phyloP scores from a whole-genome alignment of 2,888 invertebrate species.

The Pandemis corylana region DNA sequence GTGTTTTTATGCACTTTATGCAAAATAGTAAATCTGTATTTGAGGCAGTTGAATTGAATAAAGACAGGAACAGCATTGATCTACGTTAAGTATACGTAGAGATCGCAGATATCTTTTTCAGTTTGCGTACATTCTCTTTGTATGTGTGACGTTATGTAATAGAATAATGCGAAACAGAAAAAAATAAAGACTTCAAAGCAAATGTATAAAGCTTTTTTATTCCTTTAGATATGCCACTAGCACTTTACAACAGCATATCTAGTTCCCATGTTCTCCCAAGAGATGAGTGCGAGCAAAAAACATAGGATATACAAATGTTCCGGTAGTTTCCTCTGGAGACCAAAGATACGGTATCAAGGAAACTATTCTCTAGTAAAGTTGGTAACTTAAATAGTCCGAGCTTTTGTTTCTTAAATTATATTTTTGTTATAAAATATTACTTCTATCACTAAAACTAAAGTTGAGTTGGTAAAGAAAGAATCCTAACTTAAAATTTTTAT shows the following conservation, averaged over 20 bases:
- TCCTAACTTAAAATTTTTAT: too few relatives aligned
- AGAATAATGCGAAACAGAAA: background rate
- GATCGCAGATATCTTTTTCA: too few relatives aligned
- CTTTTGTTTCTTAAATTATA: conserved; percentile 4
- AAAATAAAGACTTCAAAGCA: background rate
- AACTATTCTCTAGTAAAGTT: conserved; percentile 18
- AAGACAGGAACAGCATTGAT: too few relatives aligned
- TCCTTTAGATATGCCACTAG: background rate
- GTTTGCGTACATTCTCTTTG: too few relatives aligned
- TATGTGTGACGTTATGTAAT: too few relatives aligned
- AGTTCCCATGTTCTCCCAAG: conserved; percentile 27
- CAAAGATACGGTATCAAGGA: conserved; percentile 36
- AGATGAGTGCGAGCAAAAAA: conserved; percentile 31
- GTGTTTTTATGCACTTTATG: too few relatives aligned
- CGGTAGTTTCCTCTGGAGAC: conserved; percentile 25
- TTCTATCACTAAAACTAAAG: background rate
- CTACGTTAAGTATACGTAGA: too few relatives aligned
- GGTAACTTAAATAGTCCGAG: conserved; percentile 29
- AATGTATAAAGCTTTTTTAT: background rate
- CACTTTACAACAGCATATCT: conserved; percentile 21
- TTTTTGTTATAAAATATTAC: background rate
- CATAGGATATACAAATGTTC: conserved; percentile 38
- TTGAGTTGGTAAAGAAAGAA: background rate
- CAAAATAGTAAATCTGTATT: too few relatives aligned
- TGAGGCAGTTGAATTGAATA: too few relatives aligned